A percentile compares a stretch with the other conserved stretches of the same genome.
phyloP scores from a whole-genome alignment of 2,113 vertebrate species.

The Cranoglanis bouderius region DNA sequence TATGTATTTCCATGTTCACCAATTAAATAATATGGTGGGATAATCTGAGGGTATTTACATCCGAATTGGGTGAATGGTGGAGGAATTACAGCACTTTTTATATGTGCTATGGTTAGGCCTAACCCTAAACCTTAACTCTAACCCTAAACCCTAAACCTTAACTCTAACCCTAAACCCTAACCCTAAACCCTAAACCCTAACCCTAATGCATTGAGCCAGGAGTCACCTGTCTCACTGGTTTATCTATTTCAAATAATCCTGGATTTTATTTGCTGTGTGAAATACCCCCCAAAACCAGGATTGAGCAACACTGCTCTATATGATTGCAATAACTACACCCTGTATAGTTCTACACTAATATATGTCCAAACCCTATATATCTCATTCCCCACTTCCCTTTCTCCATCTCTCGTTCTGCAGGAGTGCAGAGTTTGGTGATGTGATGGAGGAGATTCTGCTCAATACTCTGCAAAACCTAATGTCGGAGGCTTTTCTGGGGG shows the following conservation, averaged over 20 bases:
- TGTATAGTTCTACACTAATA: not conserved
- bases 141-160: too few species aligned
- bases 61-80: not conserved
- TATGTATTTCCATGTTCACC: too few species aligned
- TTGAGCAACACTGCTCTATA: not conserved
- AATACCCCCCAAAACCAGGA: not conserved
- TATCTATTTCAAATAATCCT: not conserved
- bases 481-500: slow-evolving; percentile 83
- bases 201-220: not conserved
- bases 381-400: not conserved
- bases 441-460: slow-evolving; percentile 79
- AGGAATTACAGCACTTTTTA: not conserved
- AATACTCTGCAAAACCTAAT: slow-evolving; percentile 88
- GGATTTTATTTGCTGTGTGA: not conserved
- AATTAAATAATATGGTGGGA: not conserved
- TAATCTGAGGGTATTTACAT: not conserved
- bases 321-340: not conserved
- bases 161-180: too few species aligned
- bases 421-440: slow-evolving; percentile 68
- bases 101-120: not conserved
- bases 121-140: not conserved
- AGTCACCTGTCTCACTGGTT: not conserved
- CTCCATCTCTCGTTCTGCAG: slow-evolving; percentile 54
- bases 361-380: not conserved
- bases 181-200: not conserved